Conservation (phyloP, 2,888 invertebrate genomes). For the Tortrix viridana region DNA sequence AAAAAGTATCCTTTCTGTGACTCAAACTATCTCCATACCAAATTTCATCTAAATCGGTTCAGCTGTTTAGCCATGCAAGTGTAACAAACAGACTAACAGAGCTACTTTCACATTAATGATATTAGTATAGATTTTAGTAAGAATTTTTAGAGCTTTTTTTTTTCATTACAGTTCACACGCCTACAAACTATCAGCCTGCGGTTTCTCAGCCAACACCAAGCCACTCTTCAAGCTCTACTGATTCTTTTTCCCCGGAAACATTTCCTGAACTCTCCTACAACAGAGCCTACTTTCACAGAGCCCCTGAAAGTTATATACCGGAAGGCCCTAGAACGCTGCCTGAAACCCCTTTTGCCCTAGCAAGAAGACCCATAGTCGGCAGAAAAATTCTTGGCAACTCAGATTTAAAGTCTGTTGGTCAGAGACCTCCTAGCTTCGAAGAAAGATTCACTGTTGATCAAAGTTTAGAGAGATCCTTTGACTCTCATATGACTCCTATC, state of each 20-base stretch:
- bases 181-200: constrained; percentile 45
- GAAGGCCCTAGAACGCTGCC: constrained; percentile 26
- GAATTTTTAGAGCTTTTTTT: constrained; percentile 30
- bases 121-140: too few relatives aligned
- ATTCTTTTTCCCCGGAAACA: constrained; percentile 71
- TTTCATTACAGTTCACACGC: constrained; percentile 47
- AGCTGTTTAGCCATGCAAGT: too few relatives aligned
- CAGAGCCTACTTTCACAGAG: constrained; percentile 36
- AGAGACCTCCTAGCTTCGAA: constrained; percentile 3
- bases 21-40: too few relatives aligned
- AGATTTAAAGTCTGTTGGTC: constrained; percentile 1
- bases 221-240: constrained; percentile 70
- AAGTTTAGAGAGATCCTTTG: background rate
- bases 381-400: constrained; percentile 59
- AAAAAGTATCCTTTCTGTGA: too few relatives aligned
- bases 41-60: too few relatives aligned
- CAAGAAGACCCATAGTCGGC: constrained; percentile 65
- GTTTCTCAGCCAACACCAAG: constrained; percentile 51
- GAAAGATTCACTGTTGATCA: constrained; percentile 1
- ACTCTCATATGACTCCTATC: constrained; percentile 7
- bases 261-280: constrained; percentile 53
- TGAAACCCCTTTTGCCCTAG: constrained; percentile 48
- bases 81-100: too few relatives aligned
- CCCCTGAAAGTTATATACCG: constrained; percentile 30
- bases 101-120: too few relatives aligned